Evolutionary conservation across 2,888 invertebrate species (phyloP).

Genomic region (Drosophila setosimentum): DNA sequence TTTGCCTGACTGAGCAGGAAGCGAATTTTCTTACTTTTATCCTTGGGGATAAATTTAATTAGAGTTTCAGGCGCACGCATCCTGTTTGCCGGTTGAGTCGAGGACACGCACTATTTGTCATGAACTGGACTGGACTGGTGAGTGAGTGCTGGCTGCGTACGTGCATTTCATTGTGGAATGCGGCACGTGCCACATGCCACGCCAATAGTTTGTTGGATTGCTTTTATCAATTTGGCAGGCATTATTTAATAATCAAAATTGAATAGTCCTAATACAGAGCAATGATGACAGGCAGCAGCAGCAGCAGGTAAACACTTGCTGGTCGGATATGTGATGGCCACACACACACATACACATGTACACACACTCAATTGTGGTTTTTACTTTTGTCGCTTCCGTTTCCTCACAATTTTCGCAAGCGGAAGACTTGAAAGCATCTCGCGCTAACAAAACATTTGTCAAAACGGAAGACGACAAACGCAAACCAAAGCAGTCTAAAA

Average conservation of each 20-base stretch:
- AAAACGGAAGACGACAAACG: constrained; percentile 77
- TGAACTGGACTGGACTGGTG: constrained; percentile 18
- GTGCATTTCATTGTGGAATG: constrained; percentile 56
- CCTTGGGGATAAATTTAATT: constrained; percentile 61
- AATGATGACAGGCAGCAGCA: constrained; percentile 55
- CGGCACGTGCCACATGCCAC: constrained; percentile 61
- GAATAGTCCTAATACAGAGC: constrained; percentile 75
- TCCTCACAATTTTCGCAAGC: constrained; percentile 77
- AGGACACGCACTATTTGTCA: constrained; percentile 69
- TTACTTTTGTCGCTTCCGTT: constrained; percentile 82
- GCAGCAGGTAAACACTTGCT: constrained; percentile 37
- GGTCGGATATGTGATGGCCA: constrained; percentile 46
- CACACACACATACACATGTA: constrained; percentile 19
- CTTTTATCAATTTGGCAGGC: constrained; percentile 61
- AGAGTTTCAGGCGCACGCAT: constrained; percentile 46
- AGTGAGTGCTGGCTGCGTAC: constrained; percentile 12
- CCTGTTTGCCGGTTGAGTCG: constrained; percentile 24
- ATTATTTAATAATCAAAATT: constrained; percentile 83
- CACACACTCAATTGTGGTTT: constrained; percentile 81
- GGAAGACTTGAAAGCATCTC: constrained; percentile 64
- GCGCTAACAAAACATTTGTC: constrained; percentile 78
- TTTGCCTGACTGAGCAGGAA: constrained; percentile 49
- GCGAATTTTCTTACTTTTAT: constrained; percentile 26
- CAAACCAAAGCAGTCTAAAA: constrained; percentile 50
- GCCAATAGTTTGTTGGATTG: constrained; percentile 47